Conservation (phyloP, 2,113 vertebrate species). For the Phaethornis superciliosus region DNA sequence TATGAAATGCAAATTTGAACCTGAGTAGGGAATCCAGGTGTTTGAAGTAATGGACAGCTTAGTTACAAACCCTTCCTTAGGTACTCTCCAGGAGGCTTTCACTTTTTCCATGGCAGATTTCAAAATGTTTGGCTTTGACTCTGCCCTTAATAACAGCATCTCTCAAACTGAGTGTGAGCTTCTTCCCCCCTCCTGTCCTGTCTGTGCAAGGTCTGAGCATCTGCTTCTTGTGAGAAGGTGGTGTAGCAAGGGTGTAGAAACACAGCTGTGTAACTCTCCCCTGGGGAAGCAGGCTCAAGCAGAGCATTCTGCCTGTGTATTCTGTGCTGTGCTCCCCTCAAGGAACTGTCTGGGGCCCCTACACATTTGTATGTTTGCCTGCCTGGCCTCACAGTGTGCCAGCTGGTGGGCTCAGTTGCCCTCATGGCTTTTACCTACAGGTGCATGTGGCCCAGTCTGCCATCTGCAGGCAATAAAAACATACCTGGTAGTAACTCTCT, state of each 20-base stretch:
- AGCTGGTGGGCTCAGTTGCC: neutral
- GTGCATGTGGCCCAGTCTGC: neutral
- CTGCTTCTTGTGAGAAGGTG: neutral
- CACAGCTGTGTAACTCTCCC: neutral
- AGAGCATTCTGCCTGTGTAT: neutral
- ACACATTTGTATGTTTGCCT: neutral
- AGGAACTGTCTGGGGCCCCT: neutral
- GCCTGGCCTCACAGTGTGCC: neutral
- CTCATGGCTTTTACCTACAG: neutral
- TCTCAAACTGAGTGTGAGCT: neutral
- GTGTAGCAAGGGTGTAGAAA: neutral
- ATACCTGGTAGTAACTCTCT: neutral
- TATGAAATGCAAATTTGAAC: neutral
- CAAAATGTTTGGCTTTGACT: conserved; percentile 20
- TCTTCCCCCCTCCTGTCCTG: neutral
- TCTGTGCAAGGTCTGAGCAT: neutral
- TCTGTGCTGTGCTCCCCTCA: neutral
- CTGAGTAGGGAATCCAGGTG: neutral
- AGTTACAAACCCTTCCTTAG: neutral
- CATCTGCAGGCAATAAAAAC: neutral
- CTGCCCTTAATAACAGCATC: neutral
- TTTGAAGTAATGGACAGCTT: neutral
- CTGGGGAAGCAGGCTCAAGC: neutral
- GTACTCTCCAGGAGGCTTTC: neutral
- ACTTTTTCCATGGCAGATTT: neutral